Evolutionary conservation across 2,888 invertebrate genomes (phyloP).

Genomic region (Tiphia femorata): DNA sequence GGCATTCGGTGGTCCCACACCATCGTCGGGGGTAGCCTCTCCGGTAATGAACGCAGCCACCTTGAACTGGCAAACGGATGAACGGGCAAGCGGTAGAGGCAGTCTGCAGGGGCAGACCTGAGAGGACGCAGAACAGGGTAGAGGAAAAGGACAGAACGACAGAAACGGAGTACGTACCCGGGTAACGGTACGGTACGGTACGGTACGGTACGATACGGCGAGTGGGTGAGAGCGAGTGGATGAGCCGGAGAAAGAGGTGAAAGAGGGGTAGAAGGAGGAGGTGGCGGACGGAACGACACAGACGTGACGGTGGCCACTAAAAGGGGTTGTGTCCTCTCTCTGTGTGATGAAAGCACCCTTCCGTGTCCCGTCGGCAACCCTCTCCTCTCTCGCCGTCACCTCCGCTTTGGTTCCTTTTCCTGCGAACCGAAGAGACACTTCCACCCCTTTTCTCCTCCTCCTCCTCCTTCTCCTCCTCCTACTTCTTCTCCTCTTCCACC

Average conservation of each 20-base stretch:
- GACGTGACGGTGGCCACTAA: slow-evolving; percentile 53
- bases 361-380: slow-evolving; percentile 42
- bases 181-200: too few relatives aligned
- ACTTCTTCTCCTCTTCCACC: slow-evolving; percentile 7
- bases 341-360: slow-evolving; percentile 61
- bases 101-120: slow-evolving; percentile 35
- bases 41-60: slow-evolving; percentile 66
- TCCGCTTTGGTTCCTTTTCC: slow-evolving; percentile 39
- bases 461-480: slow-evolving; percentile 6
- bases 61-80: slow-evolving; percentile 67
- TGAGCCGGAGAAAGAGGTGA: slow-evolving; percentile 21
- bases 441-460: slow-evolving; percentile 13
- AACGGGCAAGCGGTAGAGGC: slow-evolving; percentile 54
- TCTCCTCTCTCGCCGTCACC: slow-evolving; percentile 25
- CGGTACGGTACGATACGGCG: too few relatives aligned
- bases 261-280: slow-evolving; percentile 26
- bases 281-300: not conserved
- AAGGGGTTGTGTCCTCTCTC: slow-evolving; percentile 58
- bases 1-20: slow-evolving; percentile 16
- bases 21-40: slow-evolving; percentile 37
- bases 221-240: slow-evolving; percentile 4
- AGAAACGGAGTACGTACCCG: not conserved
- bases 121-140: slow-evolving; percentile 17
- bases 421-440: slow-evolving; percentile 15
- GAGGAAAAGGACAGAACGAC: not conserved